Evolutionary conservation across 2,113 vertebrate genomes (phyloP).

Genomic region (Cavia porcellus): DNA sequence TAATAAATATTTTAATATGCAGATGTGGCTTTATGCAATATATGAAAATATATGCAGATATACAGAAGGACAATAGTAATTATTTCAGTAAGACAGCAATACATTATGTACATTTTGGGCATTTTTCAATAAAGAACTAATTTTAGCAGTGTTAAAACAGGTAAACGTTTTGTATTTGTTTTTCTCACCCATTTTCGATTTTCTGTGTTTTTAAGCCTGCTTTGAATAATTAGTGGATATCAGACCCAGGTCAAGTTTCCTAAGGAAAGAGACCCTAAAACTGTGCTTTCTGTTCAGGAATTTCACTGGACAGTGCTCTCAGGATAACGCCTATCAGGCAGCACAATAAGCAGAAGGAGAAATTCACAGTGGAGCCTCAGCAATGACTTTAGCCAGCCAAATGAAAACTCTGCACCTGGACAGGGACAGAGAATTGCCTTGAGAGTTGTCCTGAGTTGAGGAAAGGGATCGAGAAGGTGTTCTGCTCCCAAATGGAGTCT

Average conservation of each 20-base stretch:
- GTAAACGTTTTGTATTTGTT: background rate
- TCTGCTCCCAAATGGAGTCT: background rate
- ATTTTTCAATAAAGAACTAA: background rate
- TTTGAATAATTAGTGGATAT: slow-evolving; percentile 8
- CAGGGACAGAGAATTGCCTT: background rate
- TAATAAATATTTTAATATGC: slow-evolving; percentile 11
- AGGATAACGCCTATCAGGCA: background rate
- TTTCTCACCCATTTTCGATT: background rate
- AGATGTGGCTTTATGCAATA: slow-evolving; percentile 14
- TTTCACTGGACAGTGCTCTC: background rate
- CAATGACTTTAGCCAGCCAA: background rate
- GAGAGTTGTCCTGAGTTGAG: background rate
- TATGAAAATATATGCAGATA: slow-evolving; percentile 5
- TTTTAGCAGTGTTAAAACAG: slow-evolving; percentile 20
- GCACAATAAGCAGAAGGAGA: background rate
- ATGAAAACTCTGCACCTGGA: background rate
- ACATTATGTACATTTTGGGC: background rate
- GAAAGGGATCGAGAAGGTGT: background rate
- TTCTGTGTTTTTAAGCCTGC: background rate
- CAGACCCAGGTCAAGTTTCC: background rate
- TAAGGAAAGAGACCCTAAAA: background rate
- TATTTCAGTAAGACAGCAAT: background rate
- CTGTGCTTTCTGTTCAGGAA: background rate
- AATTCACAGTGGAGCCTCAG: no score
- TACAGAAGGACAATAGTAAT: background rate